Base-by-base conservation (phyloP, 2,113 vertebrate species). In the Mesitornis unicolor region DNA sequence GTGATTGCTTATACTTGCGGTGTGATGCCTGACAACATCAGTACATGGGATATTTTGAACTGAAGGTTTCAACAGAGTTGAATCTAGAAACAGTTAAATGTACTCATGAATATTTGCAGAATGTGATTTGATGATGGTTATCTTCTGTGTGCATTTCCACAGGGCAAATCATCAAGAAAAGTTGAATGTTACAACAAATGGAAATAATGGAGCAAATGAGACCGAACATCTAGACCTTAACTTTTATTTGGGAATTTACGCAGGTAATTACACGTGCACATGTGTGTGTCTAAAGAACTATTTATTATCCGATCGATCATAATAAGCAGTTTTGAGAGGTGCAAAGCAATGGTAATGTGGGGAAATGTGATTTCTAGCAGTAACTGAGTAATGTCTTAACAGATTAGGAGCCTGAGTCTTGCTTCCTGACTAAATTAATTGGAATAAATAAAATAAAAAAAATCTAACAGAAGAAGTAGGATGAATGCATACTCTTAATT, bases 201-300 rank as follows among this genome's bases (percentile, higher is more conserved):
- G 78, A 87, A 74, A 89, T 88, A 82, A 60, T 56, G 76, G 54
- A 70, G 87, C 82, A 90, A 97, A 97, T 61, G n/a, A 48, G 65
- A 98, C 98, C 1, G 54, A 93, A 25, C 69, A 93, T 87, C 97
- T 98, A 90, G 98, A 99, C 98, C 98, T 99, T 97, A 97, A 93
- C 97, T 98, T 98, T 96, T 99, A 99, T 97, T 98, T 99, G 96
- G 98, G 98, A 97, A 98, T 99, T 98, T 99, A 99, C 56, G 98
- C 99, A 99, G 99, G 99, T 99, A 99, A 98, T 94, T 80, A 43
- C 43, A 74, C 10, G 1, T 24, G 38, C 16, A 9, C 0, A 0
- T 40, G 10, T 84, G 20, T 63, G 20, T 90, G 10, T 83, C 33
- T 74, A 6, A 43, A 81, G 86, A 87, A 76, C 47, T 88, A 2